These are phyloP conservation scores for Datnioides undecimradiatus DNA, from an alignment of 2,113 vertebrate genomes.

Conservation along the genomic window DNA sequence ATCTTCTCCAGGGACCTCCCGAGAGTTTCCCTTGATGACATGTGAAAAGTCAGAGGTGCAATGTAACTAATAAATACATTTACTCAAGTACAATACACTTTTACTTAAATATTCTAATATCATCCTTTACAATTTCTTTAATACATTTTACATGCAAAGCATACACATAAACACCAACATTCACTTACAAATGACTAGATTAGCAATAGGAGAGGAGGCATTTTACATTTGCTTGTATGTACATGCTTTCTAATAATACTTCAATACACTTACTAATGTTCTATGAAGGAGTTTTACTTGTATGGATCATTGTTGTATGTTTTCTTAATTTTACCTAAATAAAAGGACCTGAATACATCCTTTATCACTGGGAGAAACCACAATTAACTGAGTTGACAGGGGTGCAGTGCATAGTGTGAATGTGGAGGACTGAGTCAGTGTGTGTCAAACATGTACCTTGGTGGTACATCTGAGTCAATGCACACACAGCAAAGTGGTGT, in stretches of 20 bases:
- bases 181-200: too few relatives aligned
- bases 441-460: background rate
- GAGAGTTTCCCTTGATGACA: constrained; percentile 60
- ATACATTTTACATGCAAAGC: too few relatives aligned
- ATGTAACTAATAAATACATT: background rate
- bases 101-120: too few relatives aligned
- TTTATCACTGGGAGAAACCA: background rate
- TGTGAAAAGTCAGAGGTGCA: background rate
- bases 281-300: background rate
- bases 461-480: constrained; percentile 2
- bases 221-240: too few relatives aligned
- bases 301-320: background rate
- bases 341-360: background rate
- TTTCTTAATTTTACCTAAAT: too few relatives aligned
- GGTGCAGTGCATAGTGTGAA: background rate
- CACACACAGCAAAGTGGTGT: constrained; percentile 4
- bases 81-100: background rate
- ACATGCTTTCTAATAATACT: too few relatives aligned
- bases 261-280: too few relatives aligned
- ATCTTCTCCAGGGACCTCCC: constrained; percentile 74
- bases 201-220: too few relatives aligned
- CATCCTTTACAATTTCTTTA: too few relatives aligned
- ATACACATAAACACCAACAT: too few relatives aligned
- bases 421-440: background rate
- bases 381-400: background rate